These are phyloP conservation scores for Cydia strobilella DNA, from an alignment of 1,140 invertebrate genomes.

Conservation along the genomic window DNA sequence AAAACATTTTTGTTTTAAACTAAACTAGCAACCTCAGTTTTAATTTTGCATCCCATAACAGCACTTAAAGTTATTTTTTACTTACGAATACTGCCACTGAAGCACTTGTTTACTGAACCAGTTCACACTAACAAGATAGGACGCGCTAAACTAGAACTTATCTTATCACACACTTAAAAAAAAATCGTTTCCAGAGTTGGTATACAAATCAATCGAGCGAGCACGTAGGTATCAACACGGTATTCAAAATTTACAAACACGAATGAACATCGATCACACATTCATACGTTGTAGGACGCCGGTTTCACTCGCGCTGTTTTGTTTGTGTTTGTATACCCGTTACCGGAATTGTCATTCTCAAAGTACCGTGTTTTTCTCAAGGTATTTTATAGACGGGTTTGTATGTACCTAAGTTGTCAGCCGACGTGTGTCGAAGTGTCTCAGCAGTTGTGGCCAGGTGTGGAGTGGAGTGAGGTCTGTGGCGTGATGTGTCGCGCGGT, in stretches of 20 bases:
- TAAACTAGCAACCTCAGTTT: too few species aligned
- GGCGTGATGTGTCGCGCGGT: conserved; percentile 19
- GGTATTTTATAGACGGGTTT: not conserved
- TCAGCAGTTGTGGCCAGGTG: conserved; percentile 13
- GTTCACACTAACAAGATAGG: conserved; percentile 8
- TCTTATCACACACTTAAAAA: conserved; percentile 26
- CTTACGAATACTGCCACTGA: conserved; percentile 15
- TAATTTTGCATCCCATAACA: not conserved
- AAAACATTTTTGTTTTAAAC: too few species aligned
- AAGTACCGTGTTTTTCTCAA: not conserved
- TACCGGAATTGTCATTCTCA: not conserved
- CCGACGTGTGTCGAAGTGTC: conserved; percentile 19
- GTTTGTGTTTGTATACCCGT: not conserved
- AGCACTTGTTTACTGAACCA: conserved; percentile 16
- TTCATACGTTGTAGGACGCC: conserved; percentile 1
- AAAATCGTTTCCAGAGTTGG: conserved; percentile 21
- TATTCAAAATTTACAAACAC: conserved; percentile 21
- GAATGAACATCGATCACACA: conserved; percentile 24
- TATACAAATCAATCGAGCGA: conserved; percentile 24
- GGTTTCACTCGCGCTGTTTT: not conserved
- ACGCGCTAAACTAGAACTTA: conserved; percentile 19
- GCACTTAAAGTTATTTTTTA: not conserved
- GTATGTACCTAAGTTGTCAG: conserved; percentile 29
- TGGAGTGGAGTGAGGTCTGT: conserved; percentile 21
- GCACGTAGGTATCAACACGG: conserved; percentile 17